Evolutionary conservation across 2,797 vertebrate genomes (phyloP), one percentile per base, ranked within the genome.

Genomic region (Xenops minutus): DNA sequence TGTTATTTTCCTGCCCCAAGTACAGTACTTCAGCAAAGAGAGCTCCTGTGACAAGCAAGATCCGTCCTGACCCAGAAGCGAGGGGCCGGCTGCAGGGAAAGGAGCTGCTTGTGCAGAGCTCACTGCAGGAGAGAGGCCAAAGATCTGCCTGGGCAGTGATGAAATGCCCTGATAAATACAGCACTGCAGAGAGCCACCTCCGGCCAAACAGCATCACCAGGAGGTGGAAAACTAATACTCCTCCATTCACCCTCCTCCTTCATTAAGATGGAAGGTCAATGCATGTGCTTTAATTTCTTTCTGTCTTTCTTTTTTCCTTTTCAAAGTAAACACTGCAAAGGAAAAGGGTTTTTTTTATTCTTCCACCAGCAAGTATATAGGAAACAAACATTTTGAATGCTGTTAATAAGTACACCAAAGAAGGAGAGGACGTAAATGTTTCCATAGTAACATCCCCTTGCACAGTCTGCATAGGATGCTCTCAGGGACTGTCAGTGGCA

Each of bases 401-500:
- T 72, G 34, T 76, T 87, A 19, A 66, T 71, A 82, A 94, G 48
- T 68, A 62, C 37, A 46, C 41, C 52, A 56, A 82, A 68, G 81
- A 21, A 37, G 3, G 9, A 27, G 51, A 85, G 23, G 92, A 94
- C 3, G 68, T 89, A 58, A 91, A 36, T 89, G 95, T 91, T 95
- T 81, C 94, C 91, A 95, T 96, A 36, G 93, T 32, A 92, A 94
- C 89, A 30, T 74, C 44, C 51, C 29, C 30, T 92, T 1, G 1
- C 32, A 27, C 41, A 16, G 61, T 10, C 58, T 72, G 32, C 55
- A 12, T 8, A 16, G 59, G 49, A 66, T 67, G 77, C 72, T 55
- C 49, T 16, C 26, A 4, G 71, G 23, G 37, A 54, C 34, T 54
- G 34, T 3, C 13, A 2, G 26, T 2, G 49, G 13, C 30, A 36